Conservation (phyloP, 2,888 invertebrate species). For the Hypomecis atomaria region DNA sequence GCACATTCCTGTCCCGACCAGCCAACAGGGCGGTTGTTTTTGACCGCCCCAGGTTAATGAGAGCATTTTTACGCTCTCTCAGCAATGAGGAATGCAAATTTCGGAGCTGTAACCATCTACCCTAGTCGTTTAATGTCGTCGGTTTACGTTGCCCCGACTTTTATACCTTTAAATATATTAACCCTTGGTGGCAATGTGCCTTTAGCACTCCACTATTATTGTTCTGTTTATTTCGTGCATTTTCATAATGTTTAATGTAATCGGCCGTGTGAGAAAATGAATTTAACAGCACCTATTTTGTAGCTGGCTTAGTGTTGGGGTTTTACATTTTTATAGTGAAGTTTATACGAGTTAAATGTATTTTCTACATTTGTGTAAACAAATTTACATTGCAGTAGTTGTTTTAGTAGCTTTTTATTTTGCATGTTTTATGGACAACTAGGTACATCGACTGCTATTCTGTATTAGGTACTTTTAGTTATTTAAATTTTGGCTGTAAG, state of each 20-base stretch:
- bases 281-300: constrained; percentile 24
- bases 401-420: no score
- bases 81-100: constrained; percentile 84
- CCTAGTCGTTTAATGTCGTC: constrained; percentile 73
- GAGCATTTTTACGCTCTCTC: constrained; percentile 81
- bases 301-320: constrained; percentile 39
- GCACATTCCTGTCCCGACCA: constrained; percentile 45
- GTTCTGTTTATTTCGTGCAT: constrained; percentile 60
- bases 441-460: no score
- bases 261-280: constrained; percentile 31
- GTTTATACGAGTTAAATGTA: not conserved
- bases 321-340: constrained; percentile 49
- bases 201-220: constrained; percentile 69
- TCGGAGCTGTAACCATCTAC: constrained; percentile 73
- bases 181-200: constrained; percentile 53
- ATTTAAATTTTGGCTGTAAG: no score
- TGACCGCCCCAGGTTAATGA: constrained; percentile 81
- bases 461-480: no score
- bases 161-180: constrained; percentile 75
- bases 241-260: constrained; percentile 43
- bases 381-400: no score
- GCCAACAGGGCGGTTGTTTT: constrained; percentile 63
- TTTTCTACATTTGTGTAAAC: no score
- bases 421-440: no score
- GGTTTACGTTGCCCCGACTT: constrained; percentile 67